Conservation (phyloP, 1,140 invertebrate genomes). For the Harpegnathos saltator region DNA sequence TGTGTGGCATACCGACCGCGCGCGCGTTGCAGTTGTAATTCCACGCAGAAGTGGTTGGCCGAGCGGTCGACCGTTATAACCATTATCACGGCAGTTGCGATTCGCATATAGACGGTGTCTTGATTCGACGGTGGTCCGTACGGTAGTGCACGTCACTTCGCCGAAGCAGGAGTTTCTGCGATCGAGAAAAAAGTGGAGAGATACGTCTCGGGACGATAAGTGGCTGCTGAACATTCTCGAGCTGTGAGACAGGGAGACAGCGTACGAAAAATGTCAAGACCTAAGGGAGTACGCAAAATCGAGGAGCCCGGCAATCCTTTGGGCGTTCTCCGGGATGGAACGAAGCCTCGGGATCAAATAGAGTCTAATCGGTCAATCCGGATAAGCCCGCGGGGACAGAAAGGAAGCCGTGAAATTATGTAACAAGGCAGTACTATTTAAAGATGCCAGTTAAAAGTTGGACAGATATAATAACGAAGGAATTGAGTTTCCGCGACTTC, state of each 20-base stretch:
- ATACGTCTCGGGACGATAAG: too few relatives aligned
- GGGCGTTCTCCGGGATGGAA: too few relatives aligned
- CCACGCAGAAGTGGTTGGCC: conserved; percentile 33
- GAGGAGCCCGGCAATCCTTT: too few relatives aligned
- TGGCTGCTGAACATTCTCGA: too few relatives aligned
- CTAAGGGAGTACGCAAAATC: too few relatives aligned
- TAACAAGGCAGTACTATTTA: conserved; percentile 21
- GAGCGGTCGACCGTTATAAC: conserved; percentile 43
- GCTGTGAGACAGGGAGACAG: too few relatives aligned
- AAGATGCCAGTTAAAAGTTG: conserved; percentile 29
- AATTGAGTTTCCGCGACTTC: conserved; percentile 14
- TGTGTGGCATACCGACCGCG: conserved; percentile 35
- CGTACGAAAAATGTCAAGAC: too few relatives aligned
- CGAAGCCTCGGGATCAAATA: too few relatives aligned
- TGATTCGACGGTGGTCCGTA: neutral
- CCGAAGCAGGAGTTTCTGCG: too few relatives aligned
- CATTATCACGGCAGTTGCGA: conserved; percentile 25
- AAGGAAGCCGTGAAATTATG: conserved; percentile 1
- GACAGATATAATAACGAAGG: conserved; percentile 29
- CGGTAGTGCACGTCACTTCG: neutral
- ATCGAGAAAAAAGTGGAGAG: too few relatives aligned
- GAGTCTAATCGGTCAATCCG: too few relatives aligned
- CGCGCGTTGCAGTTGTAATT: conserved; percentile 49
- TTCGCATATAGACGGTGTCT: conserved; percentile 26
- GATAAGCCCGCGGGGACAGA: neutral